Evolutionary conservation across 2,113 vertebrate species (phyloP).

Genomic region (Platysternon megacephalum): DNA sequence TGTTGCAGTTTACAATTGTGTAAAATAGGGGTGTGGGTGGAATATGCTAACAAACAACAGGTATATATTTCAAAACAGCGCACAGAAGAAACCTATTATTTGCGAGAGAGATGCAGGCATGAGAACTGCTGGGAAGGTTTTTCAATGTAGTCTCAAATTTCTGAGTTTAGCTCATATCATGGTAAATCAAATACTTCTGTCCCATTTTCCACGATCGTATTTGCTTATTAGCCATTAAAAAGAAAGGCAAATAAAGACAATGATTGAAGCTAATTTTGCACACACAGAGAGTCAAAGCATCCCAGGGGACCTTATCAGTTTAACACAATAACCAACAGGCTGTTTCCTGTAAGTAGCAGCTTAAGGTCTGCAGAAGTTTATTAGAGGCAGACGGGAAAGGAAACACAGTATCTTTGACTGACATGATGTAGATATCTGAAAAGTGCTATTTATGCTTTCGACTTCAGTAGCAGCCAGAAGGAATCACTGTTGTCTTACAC

Average conservation of each 20-base stretch:
- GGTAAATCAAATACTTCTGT: slow-evolving; percentile 53
- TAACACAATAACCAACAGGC: slow-evolving; percentile 74
- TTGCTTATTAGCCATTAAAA: slow-evolving; percentile 64
- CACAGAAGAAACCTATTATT: slow-evolving; percentile 32
- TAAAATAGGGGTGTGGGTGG: slow-evolving; percentile 20
- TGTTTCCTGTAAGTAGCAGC: slow-evolving; percentile 69
- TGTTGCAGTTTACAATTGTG: slow-evolving; percentile 35
- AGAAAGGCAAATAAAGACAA: slow-evolving; percentile 53
- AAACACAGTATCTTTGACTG: slow-evolving; percentile 73
- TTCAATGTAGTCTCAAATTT: slow-evolving; percentile 39
- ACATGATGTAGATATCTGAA: slow-evolving; percentile 66
- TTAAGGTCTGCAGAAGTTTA: slow-evolving; percentile 73
- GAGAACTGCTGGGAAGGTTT: slow-evolving; percentile 36
- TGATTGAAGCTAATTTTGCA: slow-evolving; percentile 67
- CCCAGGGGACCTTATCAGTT: slow-evolving; percentile 70
- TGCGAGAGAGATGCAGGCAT: slow-evolving; percentile 11
- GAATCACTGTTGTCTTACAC: slow-evolving; percentile 47
- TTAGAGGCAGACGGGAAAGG: slow-evolving; percentile 71
- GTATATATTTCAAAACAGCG: slow-evolving; percentile 50
- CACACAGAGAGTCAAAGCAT: slow-evolving; percentile 46
- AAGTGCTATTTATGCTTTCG: slow-evolving; percentile 69
- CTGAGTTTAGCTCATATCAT: slow-evolving; percentile 30
- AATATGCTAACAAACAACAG: slow-evolving; percentile 47
- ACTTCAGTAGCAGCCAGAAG: slow-evolving; percentile 55
- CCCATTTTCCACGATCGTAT: slow-evolving; percentile 58